Percentiles rank a stretch among this genome's conserved stretches.
phyloP scores from a whole-genome alignment of 2,113 vertebrate species.

The Caranx melampygus region DNA sequence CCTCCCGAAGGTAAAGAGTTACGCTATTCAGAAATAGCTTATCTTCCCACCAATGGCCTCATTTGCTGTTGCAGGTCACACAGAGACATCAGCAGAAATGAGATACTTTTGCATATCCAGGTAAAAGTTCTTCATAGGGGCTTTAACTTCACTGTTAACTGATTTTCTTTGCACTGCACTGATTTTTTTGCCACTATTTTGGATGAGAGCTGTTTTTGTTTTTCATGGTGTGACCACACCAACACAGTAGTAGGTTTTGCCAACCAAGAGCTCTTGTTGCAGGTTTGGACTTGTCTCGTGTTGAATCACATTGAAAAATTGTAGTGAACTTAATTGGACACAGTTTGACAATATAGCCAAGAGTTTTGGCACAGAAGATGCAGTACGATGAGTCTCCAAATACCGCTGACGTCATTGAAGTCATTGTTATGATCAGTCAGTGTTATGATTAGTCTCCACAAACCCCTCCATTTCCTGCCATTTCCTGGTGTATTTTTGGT shows the following conservation, averaged over 20 bases:
- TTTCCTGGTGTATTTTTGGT: background rate
- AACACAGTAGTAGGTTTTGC: background rate
- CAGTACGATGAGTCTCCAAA: background rate
- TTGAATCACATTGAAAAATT: background rate
- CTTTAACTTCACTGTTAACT: no score
- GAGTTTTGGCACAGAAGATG: background rate
- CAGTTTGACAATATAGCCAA: background rate
- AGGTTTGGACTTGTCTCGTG: background rate
- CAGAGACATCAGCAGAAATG: no score
- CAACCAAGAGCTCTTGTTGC: background rate
- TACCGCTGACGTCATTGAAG: background rate
- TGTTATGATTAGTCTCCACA: background rate
- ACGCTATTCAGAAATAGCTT: no score
- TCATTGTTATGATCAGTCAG: background rate
- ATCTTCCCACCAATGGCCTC: no score
- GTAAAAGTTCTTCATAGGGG: no score
- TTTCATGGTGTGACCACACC: conserved; percentile 4
- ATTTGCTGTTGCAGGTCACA: no score
- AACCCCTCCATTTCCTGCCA: background rate
- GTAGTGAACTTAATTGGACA: background rate
- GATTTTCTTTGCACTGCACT: no score
- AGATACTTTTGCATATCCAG: no score
- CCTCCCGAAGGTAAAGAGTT: no score
- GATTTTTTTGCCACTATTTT: background rate
- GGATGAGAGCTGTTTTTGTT: background rate